Conservation (phyloP, 2,888 invertebrate species). For the Aspidapion aeneum region DNA sequence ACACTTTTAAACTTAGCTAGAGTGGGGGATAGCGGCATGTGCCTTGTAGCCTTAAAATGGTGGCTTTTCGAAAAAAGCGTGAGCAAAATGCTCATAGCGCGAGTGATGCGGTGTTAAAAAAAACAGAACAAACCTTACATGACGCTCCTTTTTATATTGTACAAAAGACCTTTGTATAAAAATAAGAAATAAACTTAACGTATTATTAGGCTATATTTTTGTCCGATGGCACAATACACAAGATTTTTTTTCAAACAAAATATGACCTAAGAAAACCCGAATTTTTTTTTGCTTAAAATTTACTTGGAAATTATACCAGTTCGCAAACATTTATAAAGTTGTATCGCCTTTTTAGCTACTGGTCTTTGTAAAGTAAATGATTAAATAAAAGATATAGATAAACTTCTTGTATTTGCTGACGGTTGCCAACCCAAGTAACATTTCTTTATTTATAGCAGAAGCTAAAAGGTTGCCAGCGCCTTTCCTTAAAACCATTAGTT, state of each 20-base stretch:
- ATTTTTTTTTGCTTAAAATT: neutral
- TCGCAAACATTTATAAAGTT: neutral
- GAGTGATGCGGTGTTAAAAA: neutral
- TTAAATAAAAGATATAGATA: too few species aligned
- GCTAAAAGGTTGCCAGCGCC: too few species aligned
- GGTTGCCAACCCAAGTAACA: too few species aligned
- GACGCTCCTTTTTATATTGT: neutral
- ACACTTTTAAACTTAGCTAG: too few species aligned
- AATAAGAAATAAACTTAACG: neutral
- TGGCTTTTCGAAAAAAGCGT: too few species aligned
- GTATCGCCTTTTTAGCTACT: neutral
- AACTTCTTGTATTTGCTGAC: too few species aligned
- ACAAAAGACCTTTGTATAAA: neutral
- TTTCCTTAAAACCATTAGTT: too few species aligned
- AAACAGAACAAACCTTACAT: neutral
- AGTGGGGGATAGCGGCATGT: too few species aligned
- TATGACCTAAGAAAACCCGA: neutral
- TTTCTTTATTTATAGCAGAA: too few species aligned
- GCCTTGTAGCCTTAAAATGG: neutral
- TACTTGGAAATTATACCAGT: neutral
- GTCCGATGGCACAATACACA: neutral
- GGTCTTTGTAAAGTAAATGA: too few species aligned
- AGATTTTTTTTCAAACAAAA: neutral
- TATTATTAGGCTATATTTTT: neutral
- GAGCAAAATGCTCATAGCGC: too few species aligned